Evolutionary conservation across 2,113 vertebrate genomes (phyloP).

Genomic region (Limnothrissa miodon): DNA sequence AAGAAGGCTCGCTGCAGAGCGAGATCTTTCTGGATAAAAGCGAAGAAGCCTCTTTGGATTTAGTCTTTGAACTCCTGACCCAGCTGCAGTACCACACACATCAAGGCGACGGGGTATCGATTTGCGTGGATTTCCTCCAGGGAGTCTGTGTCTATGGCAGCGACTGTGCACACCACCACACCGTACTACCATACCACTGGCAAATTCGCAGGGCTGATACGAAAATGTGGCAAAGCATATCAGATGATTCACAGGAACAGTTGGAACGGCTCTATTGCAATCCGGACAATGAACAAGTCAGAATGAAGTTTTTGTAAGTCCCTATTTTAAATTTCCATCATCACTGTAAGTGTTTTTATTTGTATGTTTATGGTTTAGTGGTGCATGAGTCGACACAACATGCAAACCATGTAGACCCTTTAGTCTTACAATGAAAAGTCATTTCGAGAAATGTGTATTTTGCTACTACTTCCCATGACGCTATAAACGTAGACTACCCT

Average conservation of each 20-base stretch:
- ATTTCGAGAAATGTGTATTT: not conserved
- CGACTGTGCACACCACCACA: slow-evolving; percentile 94
- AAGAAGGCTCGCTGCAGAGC: slow-evolving; percentile 69
- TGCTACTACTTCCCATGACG: not conserved
- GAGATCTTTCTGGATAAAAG: slow-evolving; percentile 96
- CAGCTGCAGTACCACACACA: slow-evolving; percentile 98
- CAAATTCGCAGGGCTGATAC: slow-evolving; percentile 85
- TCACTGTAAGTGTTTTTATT: not conserved
- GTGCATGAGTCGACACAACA: not conserved
- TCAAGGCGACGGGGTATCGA: slow-evolving; percentile 84
- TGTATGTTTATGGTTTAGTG: not conserved
- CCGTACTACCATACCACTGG: slow-evolving; percentile 94
- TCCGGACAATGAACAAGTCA: slow-evolving; percentile 93
- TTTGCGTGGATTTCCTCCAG: slow-evolving; percentile 96
- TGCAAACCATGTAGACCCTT: not conserved
- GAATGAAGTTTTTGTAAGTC: slow-evolving; percentile 92
- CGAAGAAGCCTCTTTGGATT: slow-evolving; percentile 93
- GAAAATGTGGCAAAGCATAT: slow-evolving; percentile 89
- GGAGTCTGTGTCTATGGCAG: slow-evolving; percentile 88
- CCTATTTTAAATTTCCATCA: not conserved
- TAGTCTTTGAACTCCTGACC: slow-evolving; percentile 95
- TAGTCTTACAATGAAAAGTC: not conserved
- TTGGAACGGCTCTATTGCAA: slow-evolving; percentile 98
- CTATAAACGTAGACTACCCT: not conserved
- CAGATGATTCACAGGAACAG: slow-evolving; percentile 95